These are phyloP conservation scores for Pseudorhombus dupliciocellatus DNA, from an alignment of 2,113 vertebrate species.

Conservation along the genomic window DNA sequence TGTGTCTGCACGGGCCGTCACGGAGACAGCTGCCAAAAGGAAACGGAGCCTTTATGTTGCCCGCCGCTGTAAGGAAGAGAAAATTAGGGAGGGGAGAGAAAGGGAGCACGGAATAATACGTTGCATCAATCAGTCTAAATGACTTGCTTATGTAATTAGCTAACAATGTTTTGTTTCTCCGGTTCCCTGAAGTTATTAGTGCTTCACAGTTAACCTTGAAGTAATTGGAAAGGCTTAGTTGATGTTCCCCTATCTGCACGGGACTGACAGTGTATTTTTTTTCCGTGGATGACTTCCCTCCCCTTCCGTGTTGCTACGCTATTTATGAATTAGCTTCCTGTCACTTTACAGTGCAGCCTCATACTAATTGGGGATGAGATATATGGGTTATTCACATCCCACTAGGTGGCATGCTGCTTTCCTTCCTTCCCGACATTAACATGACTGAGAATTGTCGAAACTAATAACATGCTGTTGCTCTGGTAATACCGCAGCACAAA, in stretches of 20 bases:
- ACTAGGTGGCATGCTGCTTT: constrained; percentile 71
- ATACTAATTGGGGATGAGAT: constrained; percentile 78
- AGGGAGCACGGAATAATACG: constrained; percentile 61
- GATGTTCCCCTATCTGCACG: constrained; percentile 65
- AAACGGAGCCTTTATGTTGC: constrained; percentile 62
- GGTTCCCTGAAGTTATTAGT: constrained; percentile 78
- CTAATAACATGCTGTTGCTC: constrained; percentile 71
- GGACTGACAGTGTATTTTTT: constrained; percentile 75
- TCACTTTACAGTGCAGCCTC: constrained; percentile 72
- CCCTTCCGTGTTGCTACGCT: constrained; percentile 76
- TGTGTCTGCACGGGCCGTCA: constrained; percentile 65
- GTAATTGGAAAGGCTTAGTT: constrained; percentile 76
- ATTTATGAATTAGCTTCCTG: constrained; percentile 77
- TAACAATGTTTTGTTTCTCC: constrained; percentile 78
- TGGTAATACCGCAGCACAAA: constrained; percentile 68
- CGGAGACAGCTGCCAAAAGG: constrained; percentile 71
- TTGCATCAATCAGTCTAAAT: constrained; percentile 80
- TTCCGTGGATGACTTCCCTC: constrained; percentile 70
- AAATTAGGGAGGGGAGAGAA: constrained; percentile 56
- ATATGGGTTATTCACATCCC: constrained; percentile 74
- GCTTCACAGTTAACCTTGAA: constrained; percentile 78
- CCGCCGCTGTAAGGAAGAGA: constrained; percentile 54
- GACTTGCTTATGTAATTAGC: constrained; percentile 81
- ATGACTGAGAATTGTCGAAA: constrained; percentile 73
- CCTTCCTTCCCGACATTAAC: constrained; percentile 65